These are phyloP conservation scores for Brevimyrus niger DNA, from an alignment of 2,113 vertebrate genomes.

Conservation along the genomic window DNA sequence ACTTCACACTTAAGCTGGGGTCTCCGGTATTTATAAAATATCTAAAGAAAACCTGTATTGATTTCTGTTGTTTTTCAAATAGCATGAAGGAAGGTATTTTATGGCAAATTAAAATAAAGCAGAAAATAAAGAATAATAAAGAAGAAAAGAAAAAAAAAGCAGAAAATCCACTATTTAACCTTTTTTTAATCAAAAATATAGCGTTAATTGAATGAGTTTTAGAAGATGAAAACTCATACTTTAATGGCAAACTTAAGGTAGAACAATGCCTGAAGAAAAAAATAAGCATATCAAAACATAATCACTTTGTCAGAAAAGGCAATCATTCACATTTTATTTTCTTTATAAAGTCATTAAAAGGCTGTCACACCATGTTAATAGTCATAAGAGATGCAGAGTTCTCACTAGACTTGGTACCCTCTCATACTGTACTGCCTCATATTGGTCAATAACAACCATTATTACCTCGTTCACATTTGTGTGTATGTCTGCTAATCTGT, in stretches of 20 bases:
- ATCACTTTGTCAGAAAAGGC: background rate
- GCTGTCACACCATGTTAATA: background rate
- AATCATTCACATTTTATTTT: background rate
- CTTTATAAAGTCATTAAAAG: background rate
- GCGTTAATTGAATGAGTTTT: background rate
- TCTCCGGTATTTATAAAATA: background rate
- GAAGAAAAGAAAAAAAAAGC: background rate
- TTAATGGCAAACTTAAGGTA: background rate
- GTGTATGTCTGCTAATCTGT: background rate
- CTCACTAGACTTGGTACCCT: background rate
- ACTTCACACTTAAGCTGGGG: background rate
- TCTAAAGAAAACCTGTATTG: background rate
- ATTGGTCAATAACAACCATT: background rate
- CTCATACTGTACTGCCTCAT: background rate
- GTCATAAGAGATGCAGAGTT: background rate
- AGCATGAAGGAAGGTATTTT: background rate
- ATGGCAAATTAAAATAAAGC: background rate
- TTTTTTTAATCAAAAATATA: no score
- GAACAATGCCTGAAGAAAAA: background rate
- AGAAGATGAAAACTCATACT: background rate
- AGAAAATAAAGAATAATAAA: no score
- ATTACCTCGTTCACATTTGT: background rate
- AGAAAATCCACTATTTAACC: background rate
- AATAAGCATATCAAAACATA: background rate
- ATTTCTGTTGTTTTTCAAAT: background rate